phyloP scores from a whole-genome alignment of 2,888 invertebrate species.

The Cotesia congregata region DNA sequence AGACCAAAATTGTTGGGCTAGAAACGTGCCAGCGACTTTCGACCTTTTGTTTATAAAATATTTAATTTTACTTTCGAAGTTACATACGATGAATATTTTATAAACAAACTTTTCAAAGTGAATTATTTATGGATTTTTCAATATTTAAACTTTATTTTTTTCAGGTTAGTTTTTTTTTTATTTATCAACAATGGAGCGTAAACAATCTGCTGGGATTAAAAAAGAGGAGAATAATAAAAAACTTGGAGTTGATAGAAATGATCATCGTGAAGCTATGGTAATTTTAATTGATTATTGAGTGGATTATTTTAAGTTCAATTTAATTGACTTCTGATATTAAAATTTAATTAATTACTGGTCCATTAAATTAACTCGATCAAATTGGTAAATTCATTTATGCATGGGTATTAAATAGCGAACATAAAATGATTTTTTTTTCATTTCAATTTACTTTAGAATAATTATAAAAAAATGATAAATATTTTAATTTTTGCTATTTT shows the following conservation, averaged over 20 bases:
- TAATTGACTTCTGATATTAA: neutral
- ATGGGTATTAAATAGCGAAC: too few relatives aligned
- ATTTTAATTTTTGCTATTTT: too few relatives aligned
- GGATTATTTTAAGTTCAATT: neutral
- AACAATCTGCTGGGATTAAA: neutral
- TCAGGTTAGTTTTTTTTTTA: too few relatives aligned
- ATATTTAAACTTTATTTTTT: too few relatives aligned
- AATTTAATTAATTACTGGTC: neutral
- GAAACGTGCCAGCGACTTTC: slow-evolving; percentile 57
- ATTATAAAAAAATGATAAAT: too few relatives aligned
- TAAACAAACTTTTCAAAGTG: too few relatives aligned
- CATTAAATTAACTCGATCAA: neutral
- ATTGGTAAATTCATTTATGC: neutral
- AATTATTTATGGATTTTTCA: too few relatives aligned
- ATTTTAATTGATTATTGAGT: slow-evolving; percentile 1
- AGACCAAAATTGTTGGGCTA: slow-evolving; percentile 56
- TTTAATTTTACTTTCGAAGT: slow-evolving; percentile 17
- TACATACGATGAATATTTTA: neutral
- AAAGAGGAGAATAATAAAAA: neutral
- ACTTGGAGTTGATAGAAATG: neutral
- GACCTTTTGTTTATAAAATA: slow-evolving; percentile 48
- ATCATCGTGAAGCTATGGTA: neutral
- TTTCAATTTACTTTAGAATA: too few relatives aligned
- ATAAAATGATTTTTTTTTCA: too few relatives aligned
- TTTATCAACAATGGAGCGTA: neutral